Percentiles rank a stretch among this genome's conserved stretches.
Evolutionary conservation across 2,113 vertebrate species (phyloP).

Genomic region (Scatophagus argus): DNA sequence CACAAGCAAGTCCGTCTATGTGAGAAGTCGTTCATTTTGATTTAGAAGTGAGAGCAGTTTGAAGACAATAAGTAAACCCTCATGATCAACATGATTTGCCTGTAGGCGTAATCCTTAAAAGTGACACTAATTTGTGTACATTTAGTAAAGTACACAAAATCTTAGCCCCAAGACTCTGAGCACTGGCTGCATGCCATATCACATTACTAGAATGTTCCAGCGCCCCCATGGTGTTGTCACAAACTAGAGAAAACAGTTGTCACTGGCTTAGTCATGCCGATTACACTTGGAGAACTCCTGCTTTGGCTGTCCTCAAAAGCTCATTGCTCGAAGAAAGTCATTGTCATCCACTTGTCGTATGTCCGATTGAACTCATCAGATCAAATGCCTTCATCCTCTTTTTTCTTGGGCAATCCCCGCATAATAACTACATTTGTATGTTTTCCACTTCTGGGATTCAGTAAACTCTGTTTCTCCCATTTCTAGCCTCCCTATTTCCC

Average conservation of each 20-base stretch:
- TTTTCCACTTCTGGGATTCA: conserved; percentile 41
- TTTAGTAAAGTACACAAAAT: conserved; percentile 76
- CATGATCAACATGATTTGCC: conserved; percentile 66
- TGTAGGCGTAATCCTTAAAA: conserved; percentile 72
- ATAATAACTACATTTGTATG: conserved; percentile 44
- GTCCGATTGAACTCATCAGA: conserved; percentile 52
- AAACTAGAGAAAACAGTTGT: conserved; percentile 74
- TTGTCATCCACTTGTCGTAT: conserved; percentile 62
- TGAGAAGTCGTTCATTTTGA: conserved; percentile 39
- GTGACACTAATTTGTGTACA: conserved; percentile 81
- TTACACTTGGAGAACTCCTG: conserved; percentile 71
- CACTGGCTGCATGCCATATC: conserved; percentile 71
- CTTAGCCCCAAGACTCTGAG: conserved; percentile 64
- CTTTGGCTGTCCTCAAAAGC: conserved; percentile 58
- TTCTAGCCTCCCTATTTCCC: background rate
- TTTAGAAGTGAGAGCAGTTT: conserved; percentile 34
- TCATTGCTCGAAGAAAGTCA: conserved; percentile 56
- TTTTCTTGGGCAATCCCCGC: conserved; percentile 28
- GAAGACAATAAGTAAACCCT: conserved; percentile 68
- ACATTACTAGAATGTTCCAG: conserved; percentile 71
- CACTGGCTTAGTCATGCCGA: conserved; percentile 74
- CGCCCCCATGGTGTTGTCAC: conserved; percentile 72
- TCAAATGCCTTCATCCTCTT: conserved; percentile 33
- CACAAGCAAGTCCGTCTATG: conserved; percentile 16
- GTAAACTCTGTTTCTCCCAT: background rate